These are phyloP conservation scores for Daboia siamensis DNA, from an alignment of 2,113 vertebrate genomes.

Conservation along the genomic window DNA sequence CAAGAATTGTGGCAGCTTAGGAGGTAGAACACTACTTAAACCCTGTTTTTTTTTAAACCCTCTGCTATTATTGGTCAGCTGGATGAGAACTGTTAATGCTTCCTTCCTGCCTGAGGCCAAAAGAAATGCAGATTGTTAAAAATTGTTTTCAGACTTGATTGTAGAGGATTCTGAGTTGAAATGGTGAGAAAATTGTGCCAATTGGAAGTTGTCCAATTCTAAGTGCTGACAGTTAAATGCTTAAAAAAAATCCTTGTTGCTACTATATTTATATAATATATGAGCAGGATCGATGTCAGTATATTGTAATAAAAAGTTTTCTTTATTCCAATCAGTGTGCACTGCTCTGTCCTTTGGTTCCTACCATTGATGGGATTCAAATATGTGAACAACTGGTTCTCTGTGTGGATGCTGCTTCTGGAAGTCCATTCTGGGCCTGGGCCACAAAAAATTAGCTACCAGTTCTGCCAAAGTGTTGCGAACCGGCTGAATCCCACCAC, in stretches of 20 bases:
- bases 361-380: background rate
- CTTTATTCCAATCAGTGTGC: background rate
- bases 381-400: too few species aligned
- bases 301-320: background rate
- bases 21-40: background rate
- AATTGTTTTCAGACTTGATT: background rate
- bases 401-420: too few species aligned
- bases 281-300: background rate
- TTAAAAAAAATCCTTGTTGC: background rate
- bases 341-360: background rate
- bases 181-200: background rate
- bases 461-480: too few species aligned
- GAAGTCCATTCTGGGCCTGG: too few species aligned
- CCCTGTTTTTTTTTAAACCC: background rate
- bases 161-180: background rate
- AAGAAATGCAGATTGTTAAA: background rate
- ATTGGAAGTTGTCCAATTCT: background rate
- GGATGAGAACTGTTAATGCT: background rate
- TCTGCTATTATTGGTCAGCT: background rate
- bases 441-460: too few species aligned
- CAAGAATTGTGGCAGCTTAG: background rate
- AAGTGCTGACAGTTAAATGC: background rate
- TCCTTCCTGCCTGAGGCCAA: background rate
- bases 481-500: too few species aligned
- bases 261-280: background rate